Conservation (phyloP, 2,888 invertebrate genomes). For the Caprella mutica region DNA sequence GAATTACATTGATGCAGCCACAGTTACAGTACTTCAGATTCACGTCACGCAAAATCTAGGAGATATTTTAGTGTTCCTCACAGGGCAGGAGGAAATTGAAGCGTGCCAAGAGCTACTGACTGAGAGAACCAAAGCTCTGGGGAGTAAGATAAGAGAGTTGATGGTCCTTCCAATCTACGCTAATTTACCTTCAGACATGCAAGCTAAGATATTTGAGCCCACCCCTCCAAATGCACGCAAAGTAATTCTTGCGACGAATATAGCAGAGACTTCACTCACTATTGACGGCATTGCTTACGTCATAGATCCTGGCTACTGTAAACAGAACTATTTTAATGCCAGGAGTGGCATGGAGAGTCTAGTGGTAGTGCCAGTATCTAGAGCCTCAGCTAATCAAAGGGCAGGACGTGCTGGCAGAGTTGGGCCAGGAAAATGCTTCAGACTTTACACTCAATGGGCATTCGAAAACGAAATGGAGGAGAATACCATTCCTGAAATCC, state of each 20-base stretch:
- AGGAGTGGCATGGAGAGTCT: conserved; percentile 97
- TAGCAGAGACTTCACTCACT: conserved; percentile 96
- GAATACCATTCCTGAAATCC: conserved; percentile 96
- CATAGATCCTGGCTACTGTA: conserved; percentile 98
- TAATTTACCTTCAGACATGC: conserved; percentile 96
- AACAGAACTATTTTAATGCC: conserved; percentile 95
- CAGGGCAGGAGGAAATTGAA: conserved; percentile 83
- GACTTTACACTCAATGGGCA: conserved; percentile 96
- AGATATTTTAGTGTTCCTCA: conserved; percentile 91
- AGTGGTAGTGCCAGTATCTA: conserved; percentile 96
- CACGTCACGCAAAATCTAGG: conserved; percentile 94
- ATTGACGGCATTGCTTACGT: conserved; percentile 98
- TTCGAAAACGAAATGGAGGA: conserved; percentile 97
- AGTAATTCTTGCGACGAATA: conserved; percentile 94
- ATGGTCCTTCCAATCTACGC: conserved; percentile 93
- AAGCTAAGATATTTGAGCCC: conserved; percentile 95
- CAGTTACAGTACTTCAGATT: conserved; percentile 94
- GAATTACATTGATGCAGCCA: conserved; percentile 94
- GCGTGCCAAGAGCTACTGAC: conserved; percentile 76
- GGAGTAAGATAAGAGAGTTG: conserved; percentile 83
- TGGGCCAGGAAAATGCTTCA: conserved; percentile 94
- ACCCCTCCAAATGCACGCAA: conserved; percentile 85
- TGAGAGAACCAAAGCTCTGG: conserved; percentile 81
- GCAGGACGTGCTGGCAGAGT: conserved; percentile 92
- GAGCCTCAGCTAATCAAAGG: conserved; percentile 93